Base-by-base conservation (phyloP, 2,113 vertebrate genomes). In the Xenotilapia longispinis region DNA sequence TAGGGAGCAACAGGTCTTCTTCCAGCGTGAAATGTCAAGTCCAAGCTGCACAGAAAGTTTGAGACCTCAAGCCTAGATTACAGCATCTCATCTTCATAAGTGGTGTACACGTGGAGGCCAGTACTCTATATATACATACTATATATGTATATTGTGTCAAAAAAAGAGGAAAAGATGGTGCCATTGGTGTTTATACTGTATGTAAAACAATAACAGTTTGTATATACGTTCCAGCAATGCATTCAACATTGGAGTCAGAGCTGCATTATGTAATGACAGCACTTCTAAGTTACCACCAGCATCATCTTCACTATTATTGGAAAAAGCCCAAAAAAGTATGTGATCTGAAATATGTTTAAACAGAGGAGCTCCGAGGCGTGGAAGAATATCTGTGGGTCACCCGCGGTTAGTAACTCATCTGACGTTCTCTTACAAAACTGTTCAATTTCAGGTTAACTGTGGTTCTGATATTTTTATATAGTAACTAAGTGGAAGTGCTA, bases 1-100 rank as follows among this genome's bases (percentile, higher is more conserved):
- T 9, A 51, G 38, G 79, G 79, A 83, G 73, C 70, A 75, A 23
- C 84, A 80, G 81, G 33, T 81, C 31, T 84, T 89, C 83, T 92
- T 75, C 87, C 55, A 79, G n/a, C 28, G 6, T 75, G 70, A 45
- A 28, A 75, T 47, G 21, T 75, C 3, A 4, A 78, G 55, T 73
- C 31, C 58, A 80, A 63, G n/a, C 49, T 47, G 49, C 19, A 45
- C 51, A 70, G 21, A 73, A 28, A 1, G 5, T 47, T 73, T 47
- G 68, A 45, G 42, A 75, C 40, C 70, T 47, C 13, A 75, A 26
- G 40, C 23, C 9, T 47, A 7, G 38, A 45, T 11, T 45, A 42
- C 13, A 75, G 9, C 8, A 28, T 19, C 68, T 73, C 68, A 11
- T 26, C 40, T 75, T 0, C 70, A 19, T 47, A 75, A 75, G 21